These are phyloP conservation scores for Rhynchophorus ferrugineus DNA, from an alignment of 1,140 invertebrate species.

Conservation along the genomic window DNA sequence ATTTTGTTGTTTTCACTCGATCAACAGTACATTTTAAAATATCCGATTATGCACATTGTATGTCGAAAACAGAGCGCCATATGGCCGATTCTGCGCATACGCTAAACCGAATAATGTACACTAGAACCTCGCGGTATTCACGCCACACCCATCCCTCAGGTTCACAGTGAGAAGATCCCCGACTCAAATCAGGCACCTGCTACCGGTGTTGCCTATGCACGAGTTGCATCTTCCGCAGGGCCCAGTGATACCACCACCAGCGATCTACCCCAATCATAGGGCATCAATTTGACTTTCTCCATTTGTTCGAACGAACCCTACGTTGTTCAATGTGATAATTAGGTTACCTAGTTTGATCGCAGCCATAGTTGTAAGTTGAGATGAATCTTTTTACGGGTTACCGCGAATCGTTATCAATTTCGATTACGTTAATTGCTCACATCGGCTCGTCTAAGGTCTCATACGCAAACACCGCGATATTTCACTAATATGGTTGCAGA, in stretches of 20 bases:
- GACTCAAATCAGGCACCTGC: constrained; percentile 62
- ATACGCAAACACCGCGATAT: background rate
- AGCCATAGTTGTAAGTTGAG: background rate
- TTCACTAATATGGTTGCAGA: too few relatives aligned
- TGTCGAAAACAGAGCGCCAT: too few relatives aligned
- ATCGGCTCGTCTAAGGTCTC: background rate
- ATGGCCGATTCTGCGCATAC: too few relatives aligned
- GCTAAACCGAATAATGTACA: too few relatives aligned
- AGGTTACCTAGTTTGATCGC: constrained; percentile 7
- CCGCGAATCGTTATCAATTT: too few relatives aligned
- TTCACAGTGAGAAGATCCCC: constrained; percentile 64
- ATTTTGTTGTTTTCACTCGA: too few relatives aligned
- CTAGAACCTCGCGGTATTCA: too few relatives aligned
- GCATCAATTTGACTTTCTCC: constrained; percentile 48
- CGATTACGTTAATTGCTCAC: background rate
- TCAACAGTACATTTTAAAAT: too few relatives aligned
- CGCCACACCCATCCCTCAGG: too few relatives aligned
- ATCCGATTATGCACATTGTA: too few relatives aligned
- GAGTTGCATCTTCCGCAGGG: constrained; percentile 46
- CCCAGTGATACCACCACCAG: constrained; percentile 44
- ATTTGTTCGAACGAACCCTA: constrained; percentile 1
- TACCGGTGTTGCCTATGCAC: constrained; percentile 54
- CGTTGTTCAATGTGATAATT: constrained; percentile 16
- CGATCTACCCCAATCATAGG: constrained; percentile 48
- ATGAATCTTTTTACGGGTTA: background rate